Base-by-base conservation (phyloP, 2,797 vertebrate species). In the Catostomus latipinnis region DNA sequence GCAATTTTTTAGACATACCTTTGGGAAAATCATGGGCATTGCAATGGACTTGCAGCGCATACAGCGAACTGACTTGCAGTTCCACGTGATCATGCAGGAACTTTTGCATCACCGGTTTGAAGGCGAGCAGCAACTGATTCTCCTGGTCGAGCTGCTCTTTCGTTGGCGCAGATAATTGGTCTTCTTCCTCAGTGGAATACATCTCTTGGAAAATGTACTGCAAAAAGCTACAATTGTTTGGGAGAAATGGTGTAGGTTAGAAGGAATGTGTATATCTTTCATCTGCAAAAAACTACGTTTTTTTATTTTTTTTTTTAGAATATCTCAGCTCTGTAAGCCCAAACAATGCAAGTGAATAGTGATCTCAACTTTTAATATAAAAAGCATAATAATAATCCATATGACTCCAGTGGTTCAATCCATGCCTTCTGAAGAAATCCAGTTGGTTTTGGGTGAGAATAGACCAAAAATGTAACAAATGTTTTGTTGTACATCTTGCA, bases 41-140 rank as follows among this genome's bases (percentile, higher is more conserved):
- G 94, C 96, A 98, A 94, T 99, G 98, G 89, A 98, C 96, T 94
- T 99, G 97, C 84, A 99, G 94, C 2, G 97, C 98, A 34, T 99
- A 99, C 18, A 99, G 93, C 74, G 96, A 97, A 83, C 96, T 96
- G 93, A 99, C 96, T 93, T 99, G 97, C 86, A 99, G 96, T 88
- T 98, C 94, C 54, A 97, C 95, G 13, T 98, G 97, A 93, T 98
- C 96, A 75, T 99, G 97, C 90, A 99, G 95, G 89, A 99, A 98
- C 90, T 98, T 99, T 91, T 98, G 97, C 96, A 99, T 97, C 89
- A 99, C 98, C 0, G 97, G 98, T 92, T 99, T 99, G 90, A 99
- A 99, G 90, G 96, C 95, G 88, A 98, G 94, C n/a, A 99, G 95
- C 91, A 99, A 93, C 85, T 96, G 95, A 85, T 97, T 98, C 91